Evolutionary conservation across 2,888 invertebrate species (phyloP).

Genomic region (Hyles lineata): DNA sequence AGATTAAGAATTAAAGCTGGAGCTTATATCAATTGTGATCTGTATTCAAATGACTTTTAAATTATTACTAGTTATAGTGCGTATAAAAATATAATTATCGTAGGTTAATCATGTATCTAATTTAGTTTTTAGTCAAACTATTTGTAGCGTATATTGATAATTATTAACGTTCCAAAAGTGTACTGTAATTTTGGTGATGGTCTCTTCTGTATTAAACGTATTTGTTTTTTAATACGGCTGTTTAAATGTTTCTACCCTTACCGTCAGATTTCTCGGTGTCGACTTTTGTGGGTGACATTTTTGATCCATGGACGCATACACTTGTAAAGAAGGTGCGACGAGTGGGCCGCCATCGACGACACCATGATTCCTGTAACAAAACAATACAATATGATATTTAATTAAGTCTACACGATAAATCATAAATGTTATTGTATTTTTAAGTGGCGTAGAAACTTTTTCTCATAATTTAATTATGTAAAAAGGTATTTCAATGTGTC

Average conservation of each 20-base stretch:
- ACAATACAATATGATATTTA: not conserved
- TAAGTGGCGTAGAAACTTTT: too few species aligned
- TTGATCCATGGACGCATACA: slow-evolving; percentile 73
- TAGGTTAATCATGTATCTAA: slow-evolving; percentile 64
- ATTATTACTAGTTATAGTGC: slow-evolving; percentile 75
- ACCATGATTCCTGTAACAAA: slow-evolving; percentile 86
- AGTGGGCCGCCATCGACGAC: slow-evolving; percentile 84
- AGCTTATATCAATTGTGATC: slow-evolving; percentile 77
- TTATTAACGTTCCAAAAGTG: slow-evolving; percentile 58
- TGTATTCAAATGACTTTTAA: slow-evolving; percentile 78
- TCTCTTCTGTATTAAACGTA: slow-evolving; percentile 74
- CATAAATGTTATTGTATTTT: too few species aligned
- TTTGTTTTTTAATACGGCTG: slow-evolving; percentile 49
- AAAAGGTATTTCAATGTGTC: too few species aligned
- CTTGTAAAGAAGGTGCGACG: slow-evolving; percentile 77
- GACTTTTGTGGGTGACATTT: slow-evolving; percentile 70
- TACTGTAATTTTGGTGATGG: slow-evolving; percentile 76
- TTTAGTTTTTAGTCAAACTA: slow-evolving; percentile 50
- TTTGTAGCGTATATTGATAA: slow-evolving; percentile 49
- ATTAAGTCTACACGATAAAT: too few species aligned
- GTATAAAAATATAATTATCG: slow-evolving; percentile 60
- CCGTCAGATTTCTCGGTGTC: slow-evolving; percentile 77
- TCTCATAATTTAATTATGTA: too few species aligned
- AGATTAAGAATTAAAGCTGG: slow-evolving; percentile 55
- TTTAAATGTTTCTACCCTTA: slow-evolving; percentile 56